A percentile compares a stretch with the other conserved stretches of the same genome.
These are phyloP conservation scores for Clostera curtula DNA, from an alignment of 2,888 invertebrate species.

Conservation along the genomic window DNA sequence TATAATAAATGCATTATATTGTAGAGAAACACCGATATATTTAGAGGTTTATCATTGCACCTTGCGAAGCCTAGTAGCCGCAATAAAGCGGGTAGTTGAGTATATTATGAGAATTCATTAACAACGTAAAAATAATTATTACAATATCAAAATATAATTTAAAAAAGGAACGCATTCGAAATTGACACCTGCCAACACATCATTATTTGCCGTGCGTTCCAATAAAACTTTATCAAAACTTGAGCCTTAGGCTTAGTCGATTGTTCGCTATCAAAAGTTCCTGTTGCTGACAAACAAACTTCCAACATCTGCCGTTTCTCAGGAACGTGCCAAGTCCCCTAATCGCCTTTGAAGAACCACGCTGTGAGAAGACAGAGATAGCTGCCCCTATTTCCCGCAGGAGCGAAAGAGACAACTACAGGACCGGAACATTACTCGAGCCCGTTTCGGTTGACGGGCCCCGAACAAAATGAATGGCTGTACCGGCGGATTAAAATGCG, in stretches of 20 bases:
- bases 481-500: constrained; percentile 59
- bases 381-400: constrained; percentile 8
- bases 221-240: constrained; percentile 29
- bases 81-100: too few relatives aligned
- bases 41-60: too few relatives aligned
- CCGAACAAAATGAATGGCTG: constrained; percentile 67
- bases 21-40: too few relatives aligned
- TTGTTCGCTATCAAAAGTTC: constrained; percentile 50
- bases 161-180: too few relatives aligned
- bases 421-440: constrained; percentile 67
- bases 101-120: too few relatives aligned
- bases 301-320: constrained; percentile 69
- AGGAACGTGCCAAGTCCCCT: constrained; percentile 67
- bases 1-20: too few relatives aligned
- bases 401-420: constrained; percentile 29
- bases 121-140: too few relatives aligned
- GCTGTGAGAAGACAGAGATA: constrained; percentile 40
- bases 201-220: constrained; percentile 16
- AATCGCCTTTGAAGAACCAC: constrained; percentile 57
- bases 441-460: constrained; percentile 65
- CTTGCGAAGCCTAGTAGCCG: too few relatives aligned
- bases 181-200: constrained; percentile 8
- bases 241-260: constrained; percentile 20
- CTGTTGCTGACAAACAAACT: constrained; percentile 49
- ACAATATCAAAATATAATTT: too few relatives aligned